Base-by-base conservation (phyloP, 1,140 invertebrate genomes). In the Eumeta japonica region DNA sequence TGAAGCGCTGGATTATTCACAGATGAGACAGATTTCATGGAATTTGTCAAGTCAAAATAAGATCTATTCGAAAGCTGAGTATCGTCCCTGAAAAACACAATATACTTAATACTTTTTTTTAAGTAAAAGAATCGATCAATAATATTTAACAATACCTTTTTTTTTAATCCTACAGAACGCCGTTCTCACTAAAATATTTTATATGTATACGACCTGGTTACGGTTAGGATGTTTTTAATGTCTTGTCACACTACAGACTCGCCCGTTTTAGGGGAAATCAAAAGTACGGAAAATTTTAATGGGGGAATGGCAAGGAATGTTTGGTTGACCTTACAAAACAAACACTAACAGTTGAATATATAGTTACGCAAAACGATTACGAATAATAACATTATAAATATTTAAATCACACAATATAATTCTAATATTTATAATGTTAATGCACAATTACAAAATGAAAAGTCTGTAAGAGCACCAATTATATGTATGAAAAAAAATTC, bases 231-330 rank as follows among this genome's bases (percentile, higher is more conserved):
- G n/a, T 7, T 24, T 7, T 24, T 7, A 7, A 7, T 24, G 5
- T 24, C n/a, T 24, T 24, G n/a, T 24, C 45, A 59, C 54, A 56
- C 51, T 50, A 43, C 51, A 55, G 46, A 60, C 55, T 55, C 67
- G 58, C 59, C 56, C 62, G 55, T 58, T 59, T 61, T 55, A 65
- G 59, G 64, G 53, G 67, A 67, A 71, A 59, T 67, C 68, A 73
- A 64, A 71, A 58, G 43, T 45, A 60, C 57, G 68, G 68, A 73
- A 73, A 52, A 73, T 67, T 73, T 73, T 73, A 73, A 73, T 73
- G 68, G 71, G 64, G 51, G 43, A 40, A 48, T 34, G 45, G 55
- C 51, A 66, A 64, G 62, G 55, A 61, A n/a, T 24, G 20, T 24
- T 24, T 24, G 5, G 20, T 24, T 7, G 20, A 24, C n/a, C 20